phyloP scores from a whole-genome alignment of 2,797 vertebrate genomes.

The Danio albolineatus region DNA sequence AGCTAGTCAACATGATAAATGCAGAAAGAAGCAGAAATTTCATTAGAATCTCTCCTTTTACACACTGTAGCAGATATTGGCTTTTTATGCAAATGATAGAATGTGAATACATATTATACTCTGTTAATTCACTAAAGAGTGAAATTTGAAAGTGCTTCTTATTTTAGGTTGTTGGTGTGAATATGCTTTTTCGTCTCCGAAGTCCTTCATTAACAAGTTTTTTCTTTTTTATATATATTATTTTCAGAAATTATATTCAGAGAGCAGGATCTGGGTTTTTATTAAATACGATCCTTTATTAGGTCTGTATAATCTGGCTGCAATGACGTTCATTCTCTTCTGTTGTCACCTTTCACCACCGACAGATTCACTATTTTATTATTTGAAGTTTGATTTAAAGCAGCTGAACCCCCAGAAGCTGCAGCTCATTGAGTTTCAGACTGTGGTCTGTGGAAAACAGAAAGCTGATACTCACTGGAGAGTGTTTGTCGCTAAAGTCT shows the following conservation, averaged over 20 bases:
- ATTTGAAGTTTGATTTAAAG: slow-evolving; percentile 45
- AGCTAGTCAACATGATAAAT: slow-evolving; percentile 54
- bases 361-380: slow-evolving; percentile 52
- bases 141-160: slow-evolving; percentile 48
- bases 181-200: slow-evolving; percentile 32
- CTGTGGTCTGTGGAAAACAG: slow-evolving; percentile 21
- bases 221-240: too few relatives aligned
- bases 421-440: slow-evolving; percentile 42
- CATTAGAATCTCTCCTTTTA: slow-evolving; percentile 52
- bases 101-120: slow-evolving; percentile 44
- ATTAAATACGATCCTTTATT: slow-evolving; percentile 61
- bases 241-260: slow-evolving; percentile 34
- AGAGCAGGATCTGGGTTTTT: slow-evolving; percentile 42
- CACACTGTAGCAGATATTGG: slow-evolving; percentile 44
- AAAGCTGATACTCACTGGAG: slow-evolving; percentile 40
- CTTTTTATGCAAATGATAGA: slow-evolving; percentile 53
- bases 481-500: slow-evolving; percentile 13
- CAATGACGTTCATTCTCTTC: slow-evolving; percentile 43
- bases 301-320: slow-evolving; percentile 49
- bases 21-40: slow-evolving; percentile 48
- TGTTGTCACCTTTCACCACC: slow-evolving; percentile 54
- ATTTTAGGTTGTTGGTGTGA: slow-evolving; percentile 49
- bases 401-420: slow-evolving; percentile 21
- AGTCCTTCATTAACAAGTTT: slow-evolving; percentile 52
- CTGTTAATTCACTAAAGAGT: slow-evolving; percentile 44